These are phyloP conservation scores for Elaphurus davidianus DNA, from an alignment of 2,113 vertebrate species.

Conservation along the genomic window DNA sequence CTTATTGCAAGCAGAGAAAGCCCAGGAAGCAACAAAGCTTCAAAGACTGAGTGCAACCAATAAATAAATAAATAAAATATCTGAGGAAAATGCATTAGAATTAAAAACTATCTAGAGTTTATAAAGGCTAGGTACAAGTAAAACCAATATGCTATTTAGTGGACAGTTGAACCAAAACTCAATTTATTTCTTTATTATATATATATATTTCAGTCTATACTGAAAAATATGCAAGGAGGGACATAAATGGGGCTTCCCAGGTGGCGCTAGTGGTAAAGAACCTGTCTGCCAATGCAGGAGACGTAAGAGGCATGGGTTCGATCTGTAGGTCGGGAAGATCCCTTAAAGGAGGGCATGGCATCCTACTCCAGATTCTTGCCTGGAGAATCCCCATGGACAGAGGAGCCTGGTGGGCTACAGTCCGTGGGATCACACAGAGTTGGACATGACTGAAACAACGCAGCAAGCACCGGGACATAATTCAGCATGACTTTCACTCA, in stretches of 20 bases:
- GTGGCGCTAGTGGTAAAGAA: background rate
- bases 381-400: background rate
- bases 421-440: background rate
- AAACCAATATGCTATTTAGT: background rate
- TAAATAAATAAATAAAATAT: background rate
- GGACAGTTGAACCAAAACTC: background rate
- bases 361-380: background rate
- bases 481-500: background rate
- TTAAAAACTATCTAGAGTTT: background rate
- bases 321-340: background rate
- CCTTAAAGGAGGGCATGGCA: background rate
- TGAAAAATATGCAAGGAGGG: background rate
- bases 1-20: background rate
- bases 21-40: background rate
- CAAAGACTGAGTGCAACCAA: background rate
- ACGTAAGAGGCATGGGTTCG: accelerated
- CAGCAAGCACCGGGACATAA: background rate
- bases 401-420: background rate
- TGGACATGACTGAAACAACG: background rate
- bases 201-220: background rate
- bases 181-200: background rate
- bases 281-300: background rate
- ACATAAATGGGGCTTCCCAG: background rate
- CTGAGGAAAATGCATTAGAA: background rate
- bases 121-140: background rate